Percentiles rank a stretch among this genome's conserved stretches.
Conservation (phyloP, 2,113 vertebrate genomes). For the Engystomops pustulosus region DNA sequence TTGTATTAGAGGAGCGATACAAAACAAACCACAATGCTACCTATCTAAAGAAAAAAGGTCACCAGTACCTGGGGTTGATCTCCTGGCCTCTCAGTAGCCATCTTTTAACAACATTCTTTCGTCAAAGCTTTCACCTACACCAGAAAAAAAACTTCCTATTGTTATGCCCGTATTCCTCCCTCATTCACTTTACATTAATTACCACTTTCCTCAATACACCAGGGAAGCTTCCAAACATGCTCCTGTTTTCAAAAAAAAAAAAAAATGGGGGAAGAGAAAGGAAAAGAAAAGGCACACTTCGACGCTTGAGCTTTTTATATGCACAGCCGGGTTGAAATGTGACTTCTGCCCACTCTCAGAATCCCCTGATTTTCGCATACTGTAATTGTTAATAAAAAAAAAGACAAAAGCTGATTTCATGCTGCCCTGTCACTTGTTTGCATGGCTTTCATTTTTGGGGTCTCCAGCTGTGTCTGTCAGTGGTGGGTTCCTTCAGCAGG, state of each 20-base stretch:
- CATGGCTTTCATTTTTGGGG: slow-evolving; percentile 79
- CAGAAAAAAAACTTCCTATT: slow-evolving; percentile 70
- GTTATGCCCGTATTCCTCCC: slow-evolving; percentile 77
- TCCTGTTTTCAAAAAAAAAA: slow-evolving; percentile 74
- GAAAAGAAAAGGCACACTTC: slow-evolving; percentile 75
- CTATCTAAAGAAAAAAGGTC: slow-evolving; percentile 68
- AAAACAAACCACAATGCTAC: slow-evolving; percentile 77
- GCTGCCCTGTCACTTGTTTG: slow-evolving; percentile 78
- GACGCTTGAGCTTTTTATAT: slow-evolving; percentile 81
- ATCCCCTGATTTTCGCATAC: slow-evolving; percentile 78
- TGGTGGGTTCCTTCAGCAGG: slow-evolving; percentile 77
- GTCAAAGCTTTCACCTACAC: slow-evolving; percentile 75
- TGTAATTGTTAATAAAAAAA: slow-evolving; percentile 77
- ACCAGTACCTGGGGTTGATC: slow-evolving; percentile 74
- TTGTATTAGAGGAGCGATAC: slow-evolving; percentile 72
- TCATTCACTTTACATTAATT: slow-evolving; percentile 86
- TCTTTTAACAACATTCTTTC: slow-evolving; percentile 80
- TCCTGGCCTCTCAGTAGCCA: slow-evolving; percentile 73
- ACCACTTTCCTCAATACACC: slow-evolving; percentile 75
- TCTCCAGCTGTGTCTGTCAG: slow-evolving; percentile 80
- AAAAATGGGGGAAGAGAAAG: slow-evolving; percentile 4
- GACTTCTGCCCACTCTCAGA: slow-evolving; percentile 72
- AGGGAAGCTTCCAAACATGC: slow-evolving; percentile 74
- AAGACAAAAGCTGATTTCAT: slow-evolving; percentile 77
- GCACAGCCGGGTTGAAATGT: slow-evolving; percentile 74